Conservation (phyloP, 2,797 vertebrate species). For the Sparus aurata region DNA sequence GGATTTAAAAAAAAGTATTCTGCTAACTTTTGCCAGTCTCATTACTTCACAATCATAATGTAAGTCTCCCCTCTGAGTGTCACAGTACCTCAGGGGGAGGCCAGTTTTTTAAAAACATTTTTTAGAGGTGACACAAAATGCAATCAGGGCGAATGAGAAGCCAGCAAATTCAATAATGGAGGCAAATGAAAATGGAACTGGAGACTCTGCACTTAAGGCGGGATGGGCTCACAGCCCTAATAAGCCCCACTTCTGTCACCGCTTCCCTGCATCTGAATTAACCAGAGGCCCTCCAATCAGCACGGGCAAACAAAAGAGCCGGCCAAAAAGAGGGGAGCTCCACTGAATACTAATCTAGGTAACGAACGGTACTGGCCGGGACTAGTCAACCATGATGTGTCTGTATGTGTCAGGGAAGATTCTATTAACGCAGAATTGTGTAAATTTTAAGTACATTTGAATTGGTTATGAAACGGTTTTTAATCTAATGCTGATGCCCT, state of each 20-base stretch:
- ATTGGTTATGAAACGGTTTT: too few relatives aligned
- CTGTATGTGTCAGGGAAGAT: constrained; percentile 6
- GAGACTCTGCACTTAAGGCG: constrained; percentile 79
- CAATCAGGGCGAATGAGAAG: constrained; percentile 79
- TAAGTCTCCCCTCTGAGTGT: constrained; percentile 33
- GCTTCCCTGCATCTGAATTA: constrained; percentile 82
- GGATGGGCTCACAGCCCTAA: constrained; percentile 76
- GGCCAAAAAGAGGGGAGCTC: constrained; percentile 60
- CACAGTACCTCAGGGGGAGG: constrained; percentile 26
- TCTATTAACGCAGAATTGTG: neutral
- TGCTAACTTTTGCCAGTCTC: constrained; percentile 51
- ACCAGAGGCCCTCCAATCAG: constrained; percentile 79
- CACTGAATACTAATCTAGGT: constrained; percentile 69
- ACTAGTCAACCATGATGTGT: constrained; percentile 1
- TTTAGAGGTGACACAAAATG: constrained; percentile 84
- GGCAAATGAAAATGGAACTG: constrained; percentile 81
- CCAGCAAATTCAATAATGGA: constrained; percentile 83
- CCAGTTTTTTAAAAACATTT: constrained; percentile 5
- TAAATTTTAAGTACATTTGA: too few relatives aligned
- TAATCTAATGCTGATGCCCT: too few relatives aligned
- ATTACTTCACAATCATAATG: constrained; percentile 34
- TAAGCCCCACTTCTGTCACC: constrained; percentile 77
- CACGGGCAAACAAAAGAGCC: constrained; percentile 75
- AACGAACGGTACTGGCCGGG: constrained; percentile 33
- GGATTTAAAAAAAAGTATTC: neutral